Evolutionary conservation across 2,888 invertebrate species (phyloP).

Genomic region (Crocallis elinguaria): DNA sequence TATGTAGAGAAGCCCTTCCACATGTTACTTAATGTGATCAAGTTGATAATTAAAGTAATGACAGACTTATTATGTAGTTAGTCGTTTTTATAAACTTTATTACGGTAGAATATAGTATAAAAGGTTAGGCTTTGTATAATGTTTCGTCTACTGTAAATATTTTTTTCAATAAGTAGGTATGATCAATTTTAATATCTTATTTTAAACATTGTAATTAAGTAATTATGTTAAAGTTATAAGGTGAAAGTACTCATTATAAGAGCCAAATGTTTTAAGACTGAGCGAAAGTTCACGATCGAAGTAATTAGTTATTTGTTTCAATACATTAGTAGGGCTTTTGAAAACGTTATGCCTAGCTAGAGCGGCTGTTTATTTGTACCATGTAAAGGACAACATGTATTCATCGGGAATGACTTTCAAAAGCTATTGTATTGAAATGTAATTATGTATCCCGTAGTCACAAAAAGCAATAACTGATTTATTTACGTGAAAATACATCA

Average conservation of each 20-base stretch:
- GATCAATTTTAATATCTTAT: conserved; percentile 38
- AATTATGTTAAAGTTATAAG: conserved; percentile 45
- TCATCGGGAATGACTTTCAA: conserved; percentile 15
- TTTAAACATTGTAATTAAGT: conserved; percentile 40
- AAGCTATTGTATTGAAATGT: conserved; percentile 24
- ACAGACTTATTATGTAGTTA: conserved; percentile 60
- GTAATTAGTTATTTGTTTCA: conserved; percentile 22
- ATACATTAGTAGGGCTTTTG: conserved; percentile 5
- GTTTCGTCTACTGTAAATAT: conserved; percentile 61
- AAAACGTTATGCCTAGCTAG: background rate
- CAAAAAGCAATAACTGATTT: conserved; percentile 22
- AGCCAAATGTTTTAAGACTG: conserved; percentile 84
- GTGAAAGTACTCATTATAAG: conserved; percentile 72
- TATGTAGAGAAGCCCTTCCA: conserved; percentile 64
- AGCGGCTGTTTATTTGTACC: conserved; percentile 2
- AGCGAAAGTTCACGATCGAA: conserved; percentile 69
- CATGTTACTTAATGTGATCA: conserved; percentile 69
- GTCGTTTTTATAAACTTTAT: conserved; percentile 57
- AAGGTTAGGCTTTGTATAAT: conserved; percentile 51
- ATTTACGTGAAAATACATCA: conserved; percentile 16
- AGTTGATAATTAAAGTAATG: conserved; percentile 65
- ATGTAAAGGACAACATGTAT: conserved; percentile 1
- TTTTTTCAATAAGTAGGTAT: conserved; percentile 39
- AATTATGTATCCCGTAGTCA: conserved; percentile 9
- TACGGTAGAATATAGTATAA: conserved; percentile 51